Percentiles rank a stretch among this genome's conserved stretches.
phyloP scores from a whole-genome alignment of 2,113 vertebrate genomes.

The Gnathonemus longibarbis region DNA sequence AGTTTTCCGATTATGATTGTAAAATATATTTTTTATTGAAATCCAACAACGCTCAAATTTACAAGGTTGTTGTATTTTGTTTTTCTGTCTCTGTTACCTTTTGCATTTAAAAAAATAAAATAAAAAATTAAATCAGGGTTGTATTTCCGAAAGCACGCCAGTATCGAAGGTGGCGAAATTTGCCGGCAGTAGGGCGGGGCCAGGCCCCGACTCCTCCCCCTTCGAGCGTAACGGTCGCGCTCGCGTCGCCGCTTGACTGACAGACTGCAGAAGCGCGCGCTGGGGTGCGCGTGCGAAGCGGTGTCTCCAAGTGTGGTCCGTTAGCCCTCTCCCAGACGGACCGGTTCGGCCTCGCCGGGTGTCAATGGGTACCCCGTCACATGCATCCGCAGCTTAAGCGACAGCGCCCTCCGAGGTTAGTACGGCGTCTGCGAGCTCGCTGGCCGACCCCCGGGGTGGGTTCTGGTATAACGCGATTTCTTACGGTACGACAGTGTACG shows the following conservation, averaged over 20 bases:
- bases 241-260: neutral
- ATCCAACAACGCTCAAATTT: neutral
- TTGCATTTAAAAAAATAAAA: neutral
- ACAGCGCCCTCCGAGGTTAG: constrained; percentile 14
- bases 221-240: neutral
- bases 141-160: neutral
- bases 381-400: neutral
- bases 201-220: neutral
- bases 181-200: neutral
- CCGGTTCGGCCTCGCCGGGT: neutral
- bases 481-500: neutral
- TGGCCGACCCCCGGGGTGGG: neutral
- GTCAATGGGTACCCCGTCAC: neutral
- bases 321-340: neutral
- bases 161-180: neutral
- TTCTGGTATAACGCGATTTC: neutral
- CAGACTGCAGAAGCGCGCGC: neutral
- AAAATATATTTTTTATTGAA: neutral
- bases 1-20: neutral
- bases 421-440: neutral
- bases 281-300: neutral
- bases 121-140: neutral
- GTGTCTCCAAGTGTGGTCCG: neutral
- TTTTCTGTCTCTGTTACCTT: neutral
- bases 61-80: neutral